These are phyloP conservation scores for Mercenaria mercenaria DNA, from an alignment of 1,140 invertebrate species.

Conservation along the genomic window DNA sequence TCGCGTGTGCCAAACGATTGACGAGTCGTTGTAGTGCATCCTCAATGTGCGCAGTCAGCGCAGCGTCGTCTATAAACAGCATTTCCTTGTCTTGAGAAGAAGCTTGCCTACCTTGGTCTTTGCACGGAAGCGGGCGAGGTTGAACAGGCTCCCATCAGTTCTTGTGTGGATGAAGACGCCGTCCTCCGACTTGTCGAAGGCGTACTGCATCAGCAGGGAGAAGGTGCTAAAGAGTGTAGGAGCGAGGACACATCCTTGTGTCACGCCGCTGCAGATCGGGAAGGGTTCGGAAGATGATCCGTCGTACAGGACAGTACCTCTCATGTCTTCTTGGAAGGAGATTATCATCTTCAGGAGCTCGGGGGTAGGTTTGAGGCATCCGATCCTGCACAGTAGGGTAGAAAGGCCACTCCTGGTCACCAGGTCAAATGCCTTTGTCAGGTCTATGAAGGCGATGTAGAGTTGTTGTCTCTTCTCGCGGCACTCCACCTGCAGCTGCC, in stretches of 20 bases:
- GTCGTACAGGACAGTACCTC: not conserved
- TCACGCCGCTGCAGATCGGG: not conserved
- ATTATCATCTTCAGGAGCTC: constrained; percentile 49
- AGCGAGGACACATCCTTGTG: constrained; percentile 8
- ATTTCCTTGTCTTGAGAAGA: constrained; percentile 69
- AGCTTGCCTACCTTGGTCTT: constrained; percentile 43
- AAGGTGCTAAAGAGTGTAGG: constrained; percentile 1
- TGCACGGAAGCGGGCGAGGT: too few species aligned
- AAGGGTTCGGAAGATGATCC: not conserved
- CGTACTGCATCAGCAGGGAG: constrained; percentile 39
- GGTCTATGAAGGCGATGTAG: constrained; percentile 70
- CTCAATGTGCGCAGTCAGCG: constrained; percentile 48
- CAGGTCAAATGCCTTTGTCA: constrained; percentile 72
- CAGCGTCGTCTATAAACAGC: constrained; percentile 70
- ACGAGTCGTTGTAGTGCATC: constrained; percentile 40
- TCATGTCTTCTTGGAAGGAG: constrained; percentile 52
- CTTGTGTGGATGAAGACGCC: constrained; percentile 25
- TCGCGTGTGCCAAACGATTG: not conserved
- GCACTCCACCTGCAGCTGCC: too few species aligned
- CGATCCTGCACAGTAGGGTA: not conserved
- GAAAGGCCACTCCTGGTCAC: constrained; percentile 16
- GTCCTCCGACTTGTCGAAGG: constrained; percentile 25
- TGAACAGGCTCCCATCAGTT: not conserved
- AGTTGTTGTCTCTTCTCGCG: constrained; percentile 67
- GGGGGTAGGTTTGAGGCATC: constrained; percentile 54